Evolutionary conservation across 2,888 invertebrate genomes (phyloP).

Genomic region (Trichopria drosophilae): DNA sequence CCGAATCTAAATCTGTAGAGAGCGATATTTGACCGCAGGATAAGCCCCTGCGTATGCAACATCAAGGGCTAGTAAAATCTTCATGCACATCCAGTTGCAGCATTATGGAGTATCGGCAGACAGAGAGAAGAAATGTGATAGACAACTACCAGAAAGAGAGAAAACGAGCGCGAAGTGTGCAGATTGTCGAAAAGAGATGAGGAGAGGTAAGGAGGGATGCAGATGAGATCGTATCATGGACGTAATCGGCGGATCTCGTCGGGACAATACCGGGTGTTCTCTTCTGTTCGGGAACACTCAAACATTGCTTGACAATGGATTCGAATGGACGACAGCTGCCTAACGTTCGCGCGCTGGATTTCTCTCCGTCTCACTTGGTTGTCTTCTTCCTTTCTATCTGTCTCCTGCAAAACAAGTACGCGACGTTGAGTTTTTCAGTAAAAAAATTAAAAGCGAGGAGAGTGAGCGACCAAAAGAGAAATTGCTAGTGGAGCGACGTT

Average conservation of each 20-base stretch:
- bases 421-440: slow-evolving; percentile 31
- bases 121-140: too few species aligned
- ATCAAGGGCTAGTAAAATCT: too few species aligned
- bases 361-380: slow-evolving; percentile 23
- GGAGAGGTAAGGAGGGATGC: slow-evolving; percentile 47
- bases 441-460: slow-evolving; percentile 28
- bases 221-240: slow-evolving; percentile 56
- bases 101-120: too few species aligned
- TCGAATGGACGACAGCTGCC: slow-evolving; percentile 56
- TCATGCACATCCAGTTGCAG: too few species aligned
- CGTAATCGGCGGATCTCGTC: slow-evolving; percentile 56
- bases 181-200: slow-evolving; percentile 14
- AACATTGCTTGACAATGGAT: slow-evolving; percentile 55
- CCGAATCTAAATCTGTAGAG: too few species aligned
- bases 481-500: slow-evolving; percentile 3
- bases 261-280: slow-evolving; percentile 56
- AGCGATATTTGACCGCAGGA: too few species aligned
- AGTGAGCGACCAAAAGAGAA: slow-evolving; percentile 3
- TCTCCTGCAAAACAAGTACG: slow-evolving; percentile 25
- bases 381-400: not conserved
- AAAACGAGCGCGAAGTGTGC: too few species aligned
- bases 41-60: too few species aligned
- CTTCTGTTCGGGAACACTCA: slow-evolving; percentile 55
- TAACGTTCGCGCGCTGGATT: slow-evolving; percentile 43
- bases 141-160: too few species aligned